These are phyloP conservation scores for Tanaodytes sp. DNA, from an alignment of 2,888 invertebrate species.

Conservation along the genomic window DNA sequence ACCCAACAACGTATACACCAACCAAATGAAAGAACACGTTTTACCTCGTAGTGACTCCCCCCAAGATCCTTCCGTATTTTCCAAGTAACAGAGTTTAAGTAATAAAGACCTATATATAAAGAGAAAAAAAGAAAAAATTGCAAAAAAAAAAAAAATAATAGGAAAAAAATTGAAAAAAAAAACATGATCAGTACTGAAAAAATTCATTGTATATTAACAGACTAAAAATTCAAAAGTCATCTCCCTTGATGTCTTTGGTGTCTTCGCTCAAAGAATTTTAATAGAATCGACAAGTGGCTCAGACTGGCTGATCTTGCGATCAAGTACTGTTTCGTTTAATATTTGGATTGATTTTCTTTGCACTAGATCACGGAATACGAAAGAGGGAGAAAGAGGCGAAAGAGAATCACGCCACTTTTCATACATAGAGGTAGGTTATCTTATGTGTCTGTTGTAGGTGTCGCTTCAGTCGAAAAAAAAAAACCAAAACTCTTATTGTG, in stretches of 20 bases:
- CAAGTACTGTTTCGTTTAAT: constrained; percentile 19
- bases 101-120: not conserved
- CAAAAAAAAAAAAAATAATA: constrained; percentile 9
- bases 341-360: constrained; percentile 8
- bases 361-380: constrained; percentile 12
- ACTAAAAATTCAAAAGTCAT: constrained; percentile 4
- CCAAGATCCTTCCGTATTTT: constrained; percentile 21
- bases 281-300: constrained; percentile 34
- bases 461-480: constrained; percentile 31
- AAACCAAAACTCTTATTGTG: constrained; percentile 12
- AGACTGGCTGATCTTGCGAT: constrained; percentile 23
- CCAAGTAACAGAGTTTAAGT: not conserved
- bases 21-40: no score
- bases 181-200: not conserved
- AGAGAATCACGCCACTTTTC: constrained; percentile 36
- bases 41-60: constrained; percentile 42
- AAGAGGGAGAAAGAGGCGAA: constrained; percentile 11
- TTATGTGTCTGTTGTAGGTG: constrained; percentile 50
- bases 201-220: not conserved
- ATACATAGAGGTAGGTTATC: constrained; percentile 38
- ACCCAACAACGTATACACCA: constrained; percentile 21
- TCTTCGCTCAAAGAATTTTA: constrained; percentile 25
- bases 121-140: not conserved
- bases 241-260: constrained; percentile 25
- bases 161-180: constrained; percentile 1